Evolutionary conservation across 2,113 vertebrate species (phyloP).

Genomic region (Platysteira castanea): DNA sequence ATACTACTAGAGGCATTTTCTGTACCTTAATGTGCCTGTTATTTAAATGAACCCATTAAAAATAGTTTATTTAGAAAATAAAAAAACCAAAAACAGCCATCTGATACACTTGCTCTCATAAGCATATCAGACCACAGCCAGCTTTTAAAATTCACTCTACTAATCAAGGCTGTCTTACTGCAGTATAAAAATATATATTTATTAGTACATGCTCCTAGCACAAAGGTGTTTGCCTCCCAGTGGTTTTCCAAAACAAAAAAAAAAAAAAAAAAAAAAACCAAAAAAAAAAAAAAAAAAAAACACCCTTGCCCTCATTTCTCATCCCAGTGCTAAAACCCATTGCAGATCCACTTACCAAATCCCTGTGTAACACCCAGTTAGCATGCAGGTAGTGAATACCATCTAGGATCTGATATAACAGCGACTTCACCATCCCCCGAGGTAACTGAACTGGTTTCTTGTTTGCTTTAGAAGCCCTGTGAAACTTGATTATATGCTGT

Average conservation of each 20-base stretch:
- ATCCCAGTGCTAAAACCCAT: constrained; percentile 43
- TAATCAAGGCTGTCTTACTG: not conserved
- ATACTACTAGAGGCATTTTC: constrained; percentile 14
- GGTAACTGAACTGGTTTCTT: constrained; percentile 99
- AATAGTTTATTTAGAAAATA: not conserved
- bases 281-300: too few species aligned
- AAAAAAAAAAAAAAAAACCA: too few species aligned
- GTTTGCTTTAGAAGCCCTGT: constrained; percentile 99
- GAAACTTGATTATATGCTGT: constrained; percentile 99
- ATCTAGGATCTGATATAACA: constrained; percentile 98
- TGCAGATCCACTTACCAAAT: constrained; percentile 87
- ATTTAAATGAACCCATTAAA: constrained; percentile 2
- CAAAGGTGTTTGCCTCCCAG: not conserved
- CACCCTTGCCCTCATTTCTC: not conserved
- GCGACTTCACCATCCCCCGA: constrained; percentile 98
- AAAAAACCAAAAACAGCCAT: constrained; percentile 1
- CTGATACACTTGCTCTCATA: not conserved
- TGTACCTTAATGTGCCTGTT: not conserved
- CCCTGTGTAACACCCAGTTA: constrained; percentile 99
- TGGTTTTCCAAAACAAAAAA: too few species aligned
- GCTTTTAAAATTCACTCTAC: not conserved
- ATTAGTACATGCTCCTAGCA: not conserved
- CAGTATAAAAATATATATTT: not conserved
- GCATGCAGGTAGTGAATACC: constrained; percentile 99
- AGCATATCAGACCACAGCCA: not conserved